Evolutionary conservation across 2,888 invertebrate genomes (phyloP).

Genomic region (Folsomia manolachei): DNA sequence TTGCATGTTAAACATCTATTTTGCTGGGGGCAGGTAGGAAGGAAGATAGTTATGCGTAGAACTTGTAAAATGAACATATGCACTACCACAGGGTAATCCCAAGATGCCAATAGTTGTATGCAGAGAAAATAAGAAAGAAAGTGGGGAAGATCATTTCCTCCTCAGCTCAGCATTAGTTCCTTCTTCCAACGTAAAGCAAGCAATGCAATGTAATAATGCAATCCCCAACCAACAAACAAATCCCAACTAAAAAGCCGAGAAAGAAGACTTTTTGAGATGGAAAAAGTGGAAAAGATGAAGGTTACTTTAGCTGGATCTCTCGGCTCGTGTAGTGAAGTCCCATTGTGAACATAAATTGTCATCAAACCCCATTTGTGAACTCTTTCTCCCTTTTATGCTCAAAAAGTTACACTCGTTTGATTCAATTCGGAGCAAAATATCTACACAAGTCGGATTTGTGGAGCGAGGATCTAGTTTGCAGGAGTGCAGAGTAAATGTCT

Average conservation of each 20-base stretch:
- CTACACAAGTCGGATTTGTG: background rate
- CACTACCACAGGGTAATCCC: background rate
- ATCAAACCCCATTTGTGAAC: conserved; percentile 13
- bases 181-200: background rate
- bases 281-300: conserved; percentile 14
- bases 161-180: no score
- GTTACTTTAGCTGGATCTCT: background rate
- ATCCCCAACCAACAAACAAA: background rate
- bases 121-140: background rate
- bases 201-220: no score
- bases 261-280: background rate
- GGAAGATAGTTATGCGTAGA: no score
- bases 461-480: background rate
- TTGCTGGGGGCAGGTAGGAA: no score
- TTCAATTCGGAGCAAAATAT: background rate
- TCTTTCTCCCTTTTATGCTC: conserved; percentile 5
- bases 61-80: no score
- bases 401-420: background rate
- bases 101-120: conserved; percentile 8
- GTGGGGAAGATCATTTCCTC: conserved; percentile 6
- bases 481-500: background rate
- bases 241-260: background rate
- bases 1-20: background rate
- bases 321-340: background rate
- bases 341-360: conserved; percentile 16